Base-by-base conservation (phyloP, 2,888 invertebrate genomes). In the Dasypolia templi region DNA sequence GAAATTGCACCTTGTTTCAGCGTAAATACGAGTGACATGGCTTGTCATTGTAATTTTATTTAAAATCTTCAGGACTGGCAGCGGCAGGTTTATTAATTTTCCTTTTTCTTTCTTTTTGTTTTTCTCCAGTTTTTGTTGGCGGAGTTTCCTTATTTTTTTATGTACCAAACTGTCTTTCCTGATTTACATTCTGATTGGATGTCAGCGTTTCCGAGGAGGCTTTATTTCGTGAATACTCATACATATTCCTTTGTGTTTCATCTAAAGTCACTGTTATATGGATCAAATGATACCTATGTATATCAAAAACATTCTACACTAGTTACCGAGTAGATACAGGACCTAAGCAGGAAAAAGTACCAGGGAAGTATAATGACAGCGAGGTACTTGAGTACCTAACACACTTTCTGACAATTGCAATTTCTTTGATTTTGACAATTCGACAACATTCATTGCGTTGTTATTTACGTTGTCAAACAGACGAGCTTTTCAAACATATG, bases 31-130 rank as follows among this genome's bases (percentile, higher is more conserved):
- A 69, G 55, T 76, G 70, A 63, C 17, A 56, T 29, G 7, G 46
- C 55, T 55, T 32, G 17, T 65, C 53, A 66, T 68, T 61, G 62
- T 79, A 74, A 81, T 77, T 63, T 66, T 87, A 84, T 87, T 85
- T 80, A 62, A 81, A 85, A 75, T 83, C 73, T 79, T 74, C 61
- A 81, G 72, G 88, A 88, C 82, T 86, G 84, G 85, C 81, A 88
- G 88, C 90, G 92, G 91, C 92, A 93, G 92, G 91, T 92, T 91
- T 92, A 92, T 93, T 93, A 93, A 93, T 93, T 93, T 91, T 88
- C 88, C 80, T 92, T 91, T 92, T 90, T 88, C 85, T 83, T 81
- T 82, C 84, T 83, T 87, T 88, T 87, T 87, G 79, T 86, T 86
- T 88, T 88, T 89, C 83, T 84, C 85, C 80, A 82, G 88, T 88